phyloP scores from a whole-genome alignment of 2,113 vertebrate genomes.

The Procavia capensis region DNA sequence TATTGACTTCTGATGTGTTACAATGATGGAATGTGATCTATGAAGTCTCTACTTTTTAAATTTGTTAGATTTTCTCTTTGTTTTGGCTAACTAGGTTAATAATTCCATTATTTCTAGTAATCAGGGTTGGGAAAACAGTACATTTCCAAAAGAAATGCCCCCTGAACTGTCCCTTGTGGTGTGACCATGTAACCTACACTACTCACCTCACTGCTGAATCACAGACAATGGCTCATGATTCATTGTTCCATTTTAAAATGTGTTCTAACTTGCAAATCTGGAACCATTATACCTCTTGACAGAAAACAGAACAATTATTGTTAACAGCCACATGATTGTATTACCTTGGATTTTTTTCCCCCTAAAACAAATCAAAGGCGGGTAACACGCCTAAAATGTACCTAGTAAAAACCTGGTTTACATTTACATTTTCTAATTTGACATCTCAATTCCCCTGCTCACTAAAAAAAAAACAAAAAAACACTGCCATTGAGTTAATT shows the following conservation, averaged over 20 bases:
- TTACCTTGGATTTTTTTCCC: constrained; percentile 29
- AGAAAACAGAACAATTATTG: constrained; percentile 58
- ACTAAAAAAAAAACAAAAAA: too few species aligned
- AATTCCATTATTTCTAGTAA: constrained; percentile 21
- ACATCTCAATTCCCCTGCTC: constrained; percentile 5
- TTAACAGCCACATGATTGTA: constrained; percentile 62
- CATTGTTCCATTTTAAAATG: neutral
- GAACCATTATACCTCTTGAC: neutral
- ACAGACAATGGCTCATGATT: neutral
- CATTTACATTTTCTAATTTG: neutral
- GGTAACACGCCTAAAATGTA: neutral
- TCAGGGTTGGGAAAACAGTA: neutral
- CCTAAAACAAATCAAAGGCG: constrained; percentile 51
- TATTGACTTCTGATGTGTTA: constrained; percentile 25
- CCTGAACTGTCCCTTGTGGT: neutral
- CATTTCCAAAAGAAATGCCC: constrained; percentile 3
- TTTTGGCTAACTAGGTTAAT: neutral
- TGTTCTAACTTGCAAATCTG: constrained; percentile 46
- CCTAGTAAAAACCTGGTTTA: neutral
- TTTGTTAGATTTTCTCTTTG: neutral
- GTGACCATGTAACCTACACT: neutral
- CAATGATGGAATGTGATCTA: neutral
- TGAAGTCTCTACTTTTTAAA: neutral
- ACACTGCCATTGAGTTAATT: too few species aligned
- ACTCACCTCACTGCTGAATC: neutral